Percentiles rank a stretch among this genome's conserved stretches.
Conservation (phyloP, 2,888 invertebrate genomes). For the Eucera pruinosa region DNA sequence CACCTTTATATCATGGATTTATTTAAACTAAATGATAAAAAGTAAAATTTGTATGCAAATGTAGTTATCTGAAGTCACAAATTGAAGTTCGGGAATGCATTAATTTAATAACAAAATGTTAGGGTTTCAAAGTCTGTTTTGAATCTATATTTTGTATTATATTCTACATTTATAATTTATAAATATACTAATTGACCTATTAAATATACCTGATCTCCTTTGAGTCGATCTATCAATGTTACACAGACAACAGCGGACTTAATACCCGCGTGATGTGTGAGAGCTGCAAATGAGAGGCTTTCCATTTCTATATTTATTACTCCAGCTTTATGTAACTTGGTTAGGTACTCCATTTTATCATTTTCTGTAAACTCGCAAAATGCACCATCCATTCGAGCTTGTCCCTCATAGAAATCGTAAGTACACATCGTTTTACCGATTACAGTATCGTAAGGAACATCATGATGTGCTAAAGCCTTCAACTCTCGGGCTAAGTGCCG, state of each 20-base stretch:
- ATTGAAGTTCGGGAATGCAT: too few relatives aligned
- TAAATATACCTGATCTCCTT: conserved; percentile 94
- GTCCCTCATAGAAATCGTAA: conserved; percentile 99
- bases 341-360: conserved; percentile 96
- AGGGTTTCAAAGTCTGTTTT: too few relatives aligned
- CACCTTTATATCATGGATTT: too few relatives aligned
- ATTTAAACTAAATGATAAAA: too few relatives aligned
- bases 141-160: too few relatives aligned
- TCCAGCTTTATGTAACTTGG: conserved; percentile 90
- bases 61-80: too few relatives aligned
- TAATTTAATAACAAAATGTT: too few relatives aligned
- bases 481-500: conserved; percentile 92
- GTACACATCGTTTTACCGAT: conserved; percentile 98
- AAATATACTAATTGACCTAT: neutral
- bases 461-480: conserved; percentile 88
- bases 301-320: conserved; percentile 99
- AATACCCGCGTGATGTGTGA: conserved; percentile 96
- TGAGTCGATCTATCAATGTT: conserved; percentile 94
- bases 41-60: too few relatives aligned
- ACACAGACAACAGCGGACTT: conserved; percentile 98
- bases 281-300: conserved; percentile 95
- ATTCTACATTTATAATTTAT: neutral
- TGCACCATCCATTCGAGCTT: conserved; percentile 97
- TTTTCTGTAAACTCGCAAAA: conserved; percentile 96
- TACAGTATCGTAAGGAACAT: conserved; percentile 93